Base-by-base conservation (phyloP, 1,140 invertebrate genomes). In the Acromyrmex charruanus region DNA sequence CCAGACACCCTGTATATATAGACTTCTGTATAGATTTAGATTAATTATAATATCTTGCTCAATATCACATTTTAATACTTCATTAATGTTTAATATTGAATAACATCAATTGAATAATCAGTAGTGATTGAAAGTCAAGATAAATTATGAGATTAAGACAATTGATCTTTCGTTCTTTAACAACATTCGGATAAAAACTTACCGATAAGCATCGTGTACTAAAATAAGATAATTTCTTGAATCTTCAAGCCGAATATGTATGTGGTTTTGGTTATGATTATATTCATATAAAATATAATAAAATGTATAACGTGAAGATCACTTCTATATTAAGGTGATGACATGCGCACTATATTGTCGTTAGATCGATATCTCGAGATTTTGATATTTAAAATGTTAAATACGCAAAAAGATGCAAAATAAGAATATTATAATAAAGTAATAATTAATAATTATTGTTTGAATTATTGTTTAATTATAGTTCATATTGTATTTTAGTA, bases 191-290 rank as follows among this genome's bases (percentile, higher is more conserved):
- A 7, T 68, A 68, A 68, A 44, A 12, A 59, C 35, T 74, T 61
- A 82, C 68, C 68, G 4, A 14, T n/a, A 35, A 58, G 18, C 68
- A 74, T 82, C 80, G 35, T 72, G 51, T 18, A 16, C 3, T 58
- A 82, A 31, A 72, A 72, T 39, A 4, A 1, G 6, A 82, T 58
- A 21, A 71, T 71, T 44, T 81, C 10, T 31, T 18, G 39, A 72
- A 82, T 72, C 18, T 82, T 82, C 0, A 16, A n/a, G 59, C 14
- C 9, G 18, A 49, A 61, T 72, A 49, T 72, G n/a, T 21, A 18
- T 12, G 2, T 10, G 3, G 1, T 82, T 49, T 59, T 39, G 65
- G 28, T 65, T 61, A 63, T 14, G 6, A 63, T 77, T 63, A 71
- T 58, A 65, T n/a, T 35, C 6, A 0, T 31, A 9, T 63, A 51